phyloP scores from a whole-genome alignment of 2,113 vertebrate genomes.

The Clarias magur region DNA sequence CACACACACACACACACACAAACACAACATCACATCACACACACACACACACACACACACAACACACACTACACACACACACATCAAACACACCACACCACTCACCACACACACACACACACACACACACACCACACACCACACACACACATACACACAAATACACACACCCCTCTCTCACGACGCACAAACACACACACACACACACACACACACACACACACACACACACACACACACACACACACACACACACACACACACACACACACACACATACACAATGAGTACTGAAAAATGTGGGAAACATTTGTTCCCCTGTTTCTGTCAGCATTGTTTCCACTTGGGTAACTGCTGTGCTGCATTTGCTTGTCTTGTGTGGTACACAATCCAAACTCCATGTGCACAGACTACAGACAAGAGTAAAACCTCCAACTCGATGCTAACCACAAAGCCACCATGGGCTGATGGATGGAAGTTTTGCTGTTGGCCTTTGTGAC shows the following conservation, averaged over 20 bases:
- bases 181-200: no score
- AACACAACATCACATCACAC: no score
- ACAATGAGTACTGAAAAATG: not conserved
- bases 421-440: no score
- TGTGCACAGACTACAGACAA: no score
- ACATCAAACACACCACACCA: no score
- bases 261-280: constrained; percentile 35
- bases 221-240: not conserved
- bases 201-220: constrained; percentile 38
- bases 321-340: constrained; percentile 14
- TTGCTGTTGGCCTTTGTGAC: no score
- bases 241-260: not conserved
- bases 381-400: not conserved
- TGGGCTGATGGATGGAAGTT: no score
- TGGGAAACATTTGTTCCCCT: not conserved
- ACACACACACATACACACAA: constrained; percentile 36
- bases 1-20: not conserved
- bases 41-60: constrained; percentile 36
- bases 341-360: not conserved
- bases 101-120: constrained; percentile 36
- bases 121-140: not conserved
- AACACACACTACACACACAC: not conserved
- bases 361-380: constrained; percentile 13
- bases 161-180: constrained; percentile 1
- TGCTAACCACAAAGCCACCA: no score